Conservation (phyloP, 2,113 vertebrate species). For the Python bivittatus region DNA sequence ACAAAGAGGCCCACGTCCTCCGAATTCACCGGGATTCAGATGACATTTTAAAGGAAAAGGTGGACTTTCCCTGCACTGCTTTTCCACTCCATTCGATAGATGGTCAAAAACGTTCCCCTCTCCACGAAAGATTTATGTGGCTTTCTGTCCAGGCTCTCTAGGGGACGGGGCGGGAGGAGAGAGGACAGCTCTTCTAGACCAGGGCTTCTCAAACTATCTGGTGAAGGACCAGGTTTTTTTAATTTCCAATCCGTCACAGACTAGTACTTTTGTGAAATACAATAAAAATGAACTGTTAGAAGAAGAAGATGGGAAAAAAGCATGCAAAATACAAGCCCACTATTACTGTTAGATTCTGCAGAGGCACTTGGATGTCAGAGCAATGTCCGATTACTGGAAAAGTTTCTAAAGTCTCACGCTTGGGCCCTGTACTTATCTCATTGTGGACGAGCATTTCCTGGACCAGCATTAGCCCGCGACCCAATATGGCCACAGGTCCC, state of each 20-base stretch:
- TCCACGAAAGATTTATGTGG: not conserved
- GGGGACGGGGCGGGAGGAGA: no score
- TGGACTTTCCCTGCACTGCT: not conserved
- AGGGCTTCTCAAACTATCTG: not conserved
- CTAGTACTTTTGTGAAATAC: not conserved
- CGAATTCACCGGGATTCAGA: not conserved
- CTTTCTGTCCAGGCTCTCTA: not conserved
- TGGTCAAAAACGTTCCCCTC: not conserved
- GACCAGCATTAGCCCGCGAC: not conserved
- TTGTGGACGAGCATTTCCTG: not conserved
- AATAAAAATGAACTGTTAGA: not conserved
- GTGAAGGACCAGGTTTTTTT: not conserved
- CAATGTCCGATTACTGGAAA: not conserved
- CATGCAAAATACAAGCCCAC: not conserved
- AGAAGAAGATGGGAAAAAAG: fast-evolving
- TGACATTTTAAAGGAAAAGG: not conserved
- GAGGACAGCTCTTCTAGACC: not conserved
- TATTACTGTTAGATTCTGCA: not conserved
- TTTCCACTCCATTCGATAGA: not conserved
- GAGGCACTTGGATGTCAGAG: not conserved
- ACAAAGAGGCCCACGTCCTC: not conserved
- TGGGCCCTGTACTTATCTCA: not conserved
- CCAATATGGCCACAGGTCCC: not conserved
- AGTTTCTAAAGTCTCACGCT: not conserved
- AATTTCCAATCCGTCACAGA: not conserved